Conservation (phyloP, 2,113 vertebrate species). For the Sclerurus mexicanus region DNA sequence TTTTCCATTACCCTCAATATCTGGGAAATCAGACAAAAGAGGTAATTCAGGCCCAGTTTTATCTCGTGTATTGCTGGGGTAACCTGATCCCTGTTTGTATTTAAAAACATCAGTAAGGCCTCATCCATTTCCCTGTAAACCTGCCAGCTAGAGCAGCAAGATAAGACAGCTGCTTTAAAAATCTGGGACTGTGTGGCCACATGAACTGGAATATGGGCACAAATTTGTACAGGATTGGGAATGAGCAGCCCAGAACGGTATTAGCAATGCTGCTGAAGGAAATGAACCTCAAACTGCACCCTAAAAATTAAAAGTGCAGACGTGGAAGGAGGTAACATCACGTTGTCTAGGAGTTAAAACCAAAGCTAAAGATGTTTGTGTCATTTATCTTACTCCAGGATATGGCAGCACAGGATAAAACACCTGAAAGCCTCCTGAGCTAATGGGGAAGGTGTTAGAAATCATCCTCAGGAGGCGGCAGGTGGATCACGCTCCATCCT, state of each 20-base stretch:
- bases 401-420: neutral
- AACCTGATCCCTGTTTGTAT: neutral
- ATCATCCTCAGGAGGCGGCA: neutral
- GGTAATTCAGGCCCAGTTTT: neutral
- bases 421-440: neutral
- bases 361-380: constrained; percentile 33
- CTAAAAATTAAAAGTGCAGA: neutral
- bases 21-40: neutral
- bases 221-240: neutral
- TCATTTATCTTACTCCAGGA: neutral
- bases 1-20: neutral
- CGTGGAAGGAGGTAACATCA: neutral
- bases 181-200: neutral
- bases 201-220: neutral
- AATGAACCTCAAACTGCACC: neutral
- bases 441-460: neutral
- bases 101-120: neutral
- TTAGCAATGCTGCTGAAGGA: neutral
- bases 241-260: neutral
- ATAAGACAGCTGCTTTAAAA: neutral
- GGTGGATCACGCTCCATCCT: neutral
- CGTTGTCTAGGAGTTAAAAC: neutral
- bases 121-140: neutral
- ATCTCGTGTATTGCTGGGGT: neutral
- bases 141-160: neutral